Base-by-base conservation (phyloP, 2,888 invertebrate species). In the Eristalinus sepulchralis region DNA sequence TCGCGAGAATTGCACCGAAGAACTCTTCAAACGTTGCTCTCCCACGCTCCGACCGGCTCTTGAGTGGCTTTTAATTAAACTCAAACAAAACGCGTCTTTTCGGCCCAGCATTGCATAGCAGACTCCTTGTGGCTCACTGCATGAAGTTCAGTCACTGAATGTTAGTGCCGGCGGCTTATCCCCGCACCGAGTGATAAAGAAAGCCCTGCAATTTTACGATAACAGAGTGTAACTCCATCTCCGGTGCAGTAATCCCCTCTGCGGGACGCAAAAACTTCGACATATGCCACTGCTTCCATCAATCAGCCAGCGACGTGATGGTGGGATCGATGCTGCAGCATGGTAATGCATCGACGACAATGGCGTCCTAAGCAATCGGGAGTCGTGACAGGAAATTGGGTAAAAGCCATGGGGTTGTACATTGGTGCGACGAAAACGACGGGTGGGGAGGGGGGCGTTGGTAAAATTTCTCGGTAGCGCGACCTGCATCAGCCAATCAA, bases 321-420 rank as follows among this genome's bases (percentile, higher is more conserved):
- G 2, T 27, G 57, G 57, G 17, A 34, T 71, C 63, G 27, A 62
- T 47, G 60, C 63, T 63, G 22, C 68, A 57, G 22, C 36, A 62
- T 67, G 60, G 33, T 39, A 70, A 81, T 67, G 67, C 70, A 71
- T 60, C 55, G 66, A 62, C 57, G 75, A 67, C 70, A 68, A 80
- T 60, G 60, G 24, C 63, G 68, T 67, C 33, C 72, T 62, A 59
- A 85, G 72, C 68, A 68, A 64, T 68, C 68, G 68, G 64, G 77
- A 34, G 47, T 71, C 67, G 71, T 84, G 84, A 66, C 67, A 60
- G 84, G 84, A 77, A 81, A 81, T 81, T 81, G 71, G 53, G 24
- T 57, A 22, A 13, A 57, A 27, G 24, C 24, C 24, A 57, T 27
- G 9, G 10, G 1, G 20, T n/a, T 57, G 57, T 8, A 27, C 27